phyloP scores from a whole-genome alignment of 53 echinoderm and acorn worm species.

The Astropecten irregularis region DNA sequence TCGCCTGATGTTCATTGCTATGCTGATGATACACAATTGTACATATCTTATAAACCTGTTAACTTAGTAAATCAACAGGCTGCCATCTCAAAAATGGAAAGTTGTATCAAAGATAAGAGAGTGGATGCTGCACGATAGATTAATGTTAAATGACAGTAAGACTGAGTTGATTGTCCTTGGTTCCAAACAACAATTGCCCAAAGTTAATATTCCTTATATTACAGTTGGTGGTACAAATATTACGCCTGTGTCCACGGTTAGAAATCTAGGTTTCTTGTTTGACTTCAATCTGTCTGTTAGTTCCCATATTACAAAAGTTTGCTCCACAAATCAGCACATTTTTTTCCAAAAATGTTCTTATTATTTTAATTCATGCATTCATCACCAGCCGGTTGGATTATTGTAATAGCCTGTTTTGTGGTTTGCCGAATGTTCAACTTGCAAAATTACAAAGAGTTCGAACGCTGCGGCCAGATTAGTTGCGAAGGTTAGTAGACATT shows the following conservation, averaged over 20 bases:
- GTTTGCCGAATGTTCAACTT: slow-evolving; percentile 6
- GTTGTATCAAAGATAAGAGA: not conserved
- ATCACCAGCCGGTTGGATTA: slow-evolving; percentile 39
- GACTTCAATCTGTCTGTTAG: no score
- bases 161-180: not conserved
- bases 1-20: not conserved
- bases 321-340: no score
- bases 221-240: no score
- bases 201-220: no score
- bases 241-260: no score
- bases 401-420: slow-evolving; percentile 48
- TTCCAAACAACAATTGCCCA: not conserved
- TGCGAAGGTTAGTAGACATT: no score
- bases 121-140: not conserved
- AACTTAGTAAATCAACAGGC: not conserved
- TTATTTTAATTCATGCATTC: slow-evolving; percentile 30
- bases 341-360: no score
- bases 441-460: no score
- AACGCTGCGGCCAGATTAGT: slow-evolving; percentile 43
- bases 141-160: not conserved
- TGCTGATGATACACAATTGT: slow-evolving; percentile 9
- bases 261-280: no score
- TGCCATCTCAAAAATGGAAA: not conserved
- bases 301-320: no score
- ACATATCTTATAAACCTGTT: no score